Base-by-base conservation (phyloP, 2,113 vertebrate species). In the Salvelinus sp. region DNA sequence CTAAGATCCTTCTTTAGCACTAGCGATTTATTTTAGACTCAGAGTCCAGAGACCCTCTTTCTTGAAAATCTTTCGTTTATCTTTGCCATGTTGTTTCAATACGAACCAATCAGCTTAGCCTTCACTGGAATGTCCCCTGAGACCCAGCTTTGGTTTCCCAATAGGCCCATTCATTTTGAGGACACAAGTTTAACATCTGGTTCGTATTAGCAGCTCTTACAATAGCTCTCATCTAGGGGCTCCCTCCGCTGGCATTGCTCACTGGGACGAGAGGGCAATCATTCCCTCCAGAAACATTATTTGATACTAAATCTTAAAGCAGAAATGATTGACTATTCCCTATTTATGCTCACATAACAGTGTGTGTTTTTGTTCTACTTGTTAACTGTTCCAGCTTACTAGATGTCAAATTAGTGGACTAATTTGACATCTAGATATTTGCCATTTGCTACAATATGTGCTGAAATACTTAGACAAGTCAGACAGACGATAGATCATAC, bases 81-180 rank as follows among this genome's bases (percentile, higher is more conserved):
- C 93, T 96, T 84, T 93, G 95, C 95, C 95, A 94, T 97, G 96
- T 95, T 97, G 94, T 98, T 98, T 97, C 94, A 96, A 96, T 95
- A 93, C 91, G 93, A 95, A 95, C 93, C 95, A 94, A 96, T 97
- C 96, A 96, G 95, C 94, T 96, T 91, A 93, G 94, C 91, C 95
- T 88, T 93, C 91, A 90, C 85, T 90, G 95, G 96, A 98, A 98
- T 97, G 96, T 96, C 97, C 95, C 95, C 1, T 9, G 95, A 93
- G 96, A 96, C 89, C 82, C 4, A 30, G 20, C 89, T 92, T 91
- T 81, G 90, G 92, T 93, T 95, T 97, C 96, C 96, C 95, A 95
- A 92, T 92, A 95, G 95, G 90, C 93, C 93, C 94, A 96, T 98
- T 97, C 94, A 96, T 96, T 96, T 93, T 91, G 92, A 94, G 95